phyloP scores from a whole-genome alignment of 30 jellyfish, hydroid and myxozoan genomes.

The Aurelia sp. region DNA sequence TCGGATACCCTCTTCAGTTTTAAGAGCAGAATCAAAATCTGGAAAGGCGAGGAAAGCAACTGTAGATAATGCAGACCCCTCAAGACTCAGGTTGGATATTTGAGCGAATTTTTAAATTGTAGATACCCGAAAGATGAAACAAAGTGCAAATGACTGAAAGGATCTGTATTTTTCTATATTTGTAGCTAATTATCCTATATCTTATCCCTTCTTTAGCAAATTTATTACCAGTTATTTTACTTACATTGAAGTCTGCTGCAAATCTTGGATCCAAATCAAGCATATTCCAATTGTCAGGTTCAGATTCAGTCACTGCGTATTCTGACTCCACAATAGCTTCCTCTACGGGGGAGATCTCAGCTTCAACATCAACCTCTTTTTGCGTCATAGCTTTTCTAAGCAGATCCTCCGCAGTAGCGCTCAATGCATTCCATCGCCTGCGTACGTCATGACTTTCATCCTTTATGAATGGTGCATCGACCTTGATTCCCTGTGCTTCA shows the following conservation, averaged over 20 bases:
- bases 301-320: slow-evolving; percentile 58
- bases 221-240: background rate
- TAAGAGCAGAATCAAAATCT: too few relatives aligned
- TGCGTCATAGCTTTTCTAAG: slow-evolving; percentile 41
- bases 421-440: slow-evolving; percentile 80
- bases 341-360: slow-evolving; percentile 71
- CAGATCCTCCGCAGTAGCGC: slow-evolving; percentile 63
- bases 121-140: too few relatives aligned
- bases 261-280: slow-evolving; percentile 62
- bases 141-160: too few relatives aligned
- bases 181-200: too few relatives aligned
- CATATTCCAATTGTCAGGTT: slow-evolving; percentile 72
- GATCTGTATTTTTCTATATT: too few relatives aligned
- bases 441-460: slow-evolving; percentile 78
- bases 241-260: slow-evolving; percentile 50
- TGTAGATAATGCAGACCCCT: too few relatives aligned
- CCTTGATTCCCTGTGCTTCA: slow-evolving; percentile 61
- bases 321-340: slow-evolving; percentile 74
- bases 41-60: too few relatives aligned
- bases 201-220: too few relatives aligned
- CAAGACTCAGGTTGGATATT: too few relatives aligned
- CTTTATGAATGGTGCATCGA: slow-evolving; percentile 75
- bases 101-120: too few relatives aligned
- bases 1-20: too few relatives aligned
- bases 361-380: slow-evolving; percentile 37